These are phyloP conservation scores for Lamellibrachia satsuma DNA, from an alignment of 2,888 invertebrate genomes.

Conservation along the genomic window DNA sequence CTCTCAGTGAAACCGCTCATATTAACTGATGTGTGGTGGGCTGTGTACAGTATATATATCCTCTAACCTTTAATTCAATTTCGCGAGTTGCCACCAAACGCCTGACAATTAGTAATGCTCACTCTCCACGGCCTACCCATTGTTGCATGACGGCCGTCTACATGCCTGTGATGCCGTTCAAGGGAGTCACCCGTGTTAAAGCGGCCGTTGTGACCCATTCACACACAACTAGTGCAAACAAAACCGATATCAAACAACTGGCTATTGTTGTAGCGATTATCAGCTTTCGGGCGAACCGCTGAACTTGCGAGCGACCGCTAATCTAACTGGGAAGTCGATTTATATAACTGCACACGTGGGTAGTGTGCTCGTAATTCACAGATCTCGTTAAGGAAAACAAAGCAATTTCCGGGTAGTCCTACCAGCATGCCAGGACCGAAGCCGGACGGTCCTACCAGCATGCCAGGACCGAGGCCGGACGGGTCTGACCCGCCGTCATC, in stretches of 20 bases:
- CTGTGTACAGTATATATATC: neutral
- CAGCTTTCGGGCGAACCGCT: neutral
- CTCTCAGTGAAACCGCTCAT: neutral
- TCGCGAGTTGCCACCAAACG: neutral
- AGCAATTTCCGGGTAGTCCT: neutral
- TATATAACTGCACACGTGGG: neutral
- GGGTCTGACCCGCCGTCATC: neutral
- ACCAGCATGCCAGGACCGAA: neutral
- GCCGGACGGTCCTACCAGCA: neutral
- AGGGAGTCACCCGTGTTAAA: neutral
- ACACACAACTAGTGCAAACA: neutral
- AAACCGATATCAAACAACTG: slow-evolving; percentile 5
- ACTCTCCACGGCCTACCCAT: neutral
- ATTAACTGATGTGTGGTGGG: neutral
- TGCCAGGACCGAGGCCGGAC: neutral
- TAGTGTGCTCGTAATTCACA: neutral
- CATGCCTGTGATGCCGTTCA: neutral
- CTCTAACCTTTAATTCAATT: neutral
- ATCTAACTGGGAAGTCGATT: neutral
- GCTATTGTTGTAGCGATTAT: neutral
- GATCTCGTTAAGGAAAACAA: neutral
- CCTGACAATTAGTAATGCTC: neutral
- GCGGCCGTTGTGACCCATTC: neutral
- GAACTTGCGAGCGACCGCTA: neutral
- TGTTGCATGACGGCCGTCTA: neutral